Conservation (phyloP, 2,888 invertebrate species). For the Cryptops parisi region DNA sequence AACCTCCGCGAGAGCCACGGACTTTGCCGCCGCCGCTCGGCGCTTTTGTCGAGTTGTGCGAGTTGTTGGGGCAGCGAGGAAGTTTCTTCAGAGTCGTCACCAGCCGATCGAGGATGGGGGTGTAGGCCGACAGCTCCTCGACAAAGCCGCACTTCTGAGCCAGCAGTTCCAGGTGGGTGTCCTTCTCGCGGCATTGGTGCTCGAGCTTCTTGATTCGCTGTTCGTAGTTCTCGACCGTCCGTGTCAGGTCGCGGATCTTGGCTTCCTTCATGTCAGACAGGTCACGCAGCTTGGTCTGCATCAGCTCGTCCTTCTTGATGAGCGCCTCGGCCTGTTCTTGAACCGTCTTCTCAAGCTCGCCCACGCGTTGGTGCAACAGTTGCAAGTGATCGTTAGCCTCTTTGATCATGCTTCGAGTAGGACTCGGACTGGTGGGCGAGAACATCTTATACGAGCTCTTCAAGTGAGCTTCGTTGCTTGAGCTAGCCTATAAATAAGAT, state of each 20-base stretch:
- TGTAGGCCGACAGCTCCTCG: constrained; percentile 20
- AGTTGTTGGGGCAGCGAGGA: constrained; percentile 14
- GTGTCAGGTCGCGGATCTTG: constrained; percentile 19
- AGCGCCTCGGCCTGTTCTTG: constrained; percentile 20
- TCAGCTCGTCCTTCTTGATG: constrained; percentile 21
- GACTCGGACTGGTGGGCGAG: constrained; percentile 15
- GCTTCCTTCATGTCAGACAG: constrained; percentile 20
- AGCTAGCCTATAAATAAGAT: too few relatives aligned
- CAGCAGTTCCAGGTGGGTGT: constrained; percentile 19
- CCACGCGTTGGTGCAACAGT: constrained; percentile 22
- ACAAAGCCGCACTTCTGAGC: constrained; percentile 18
- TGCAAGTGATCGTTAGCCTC: constrained; percentile 18
- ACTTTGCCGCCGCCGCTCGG: background rate
- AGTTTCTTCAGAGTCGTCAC: constrained; percentile 20
- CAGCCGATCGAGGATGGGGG: constrained; percentile 20
- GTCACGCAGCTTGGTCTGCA: constrained; percentile 19
- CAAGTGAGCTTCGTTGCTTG: background rate
- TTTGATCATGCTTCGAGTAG: constrained; percentile 20
- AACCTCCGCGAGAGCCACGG: background rate
- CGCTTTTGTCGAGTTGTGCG: background rate
- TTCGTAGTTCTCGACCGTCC: constrained; percentile 17
- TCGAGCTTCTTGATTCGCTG: constrained; percentile 20
- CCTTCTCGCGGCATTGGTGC: constrained; percentile 20
- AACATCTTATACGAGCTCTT: constrained; percentile 15
- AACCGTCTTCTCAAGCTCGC: constrained; percentile 26